phyloP scores from a whole-genome alignment of 2,113 vertebrate genomes.

The Erythrocercus mccallii region DNA sequence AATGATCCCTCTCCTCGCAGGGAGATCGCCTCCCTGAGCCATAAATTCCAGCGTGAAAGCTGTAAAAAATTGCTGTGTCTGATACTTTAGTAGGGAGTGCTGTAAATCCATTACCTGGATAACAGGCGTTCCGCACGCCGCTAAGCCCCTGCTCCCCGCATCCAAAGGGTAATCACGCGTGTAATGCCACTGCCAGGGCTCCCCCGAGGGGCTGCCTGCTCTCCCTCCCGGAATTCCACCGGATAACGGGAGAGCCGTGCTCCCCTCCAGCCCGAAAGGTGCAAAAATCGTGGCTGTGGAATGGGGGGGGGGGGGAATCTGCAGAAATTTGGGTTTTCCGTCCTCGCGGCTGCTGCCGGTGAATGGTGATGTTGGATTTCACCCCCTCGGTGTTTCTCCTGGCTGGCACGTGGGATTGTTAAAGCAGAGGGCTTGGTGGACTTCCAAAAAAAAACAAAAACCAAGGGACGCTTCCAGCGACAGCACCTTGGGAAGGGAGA shows the following conservation, averaged over 20 bases:
- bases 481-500: neutral
- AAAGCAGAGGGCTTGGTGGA: neutral
- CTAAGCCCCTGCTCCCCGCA: constrained; percentile 56
- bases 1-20: constrained; percentile 52
- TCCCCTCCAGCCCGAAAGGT: rapidly evolving
- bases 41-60: constrained; percentile 69
- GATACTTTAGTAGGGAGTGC: constrained; percentile 61
- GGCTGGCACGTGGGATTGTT: neutral
- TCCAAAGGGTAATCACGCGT: constrained; percentile 62
- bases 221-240: neutral
- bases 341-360: rapidly evolving
- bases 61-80: constrained; percentile 70
- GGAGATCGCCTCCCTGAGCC: constrained; percentile 54
- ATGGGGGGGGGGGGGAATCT: rapidly evolving
- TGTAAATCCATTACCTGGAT: constrained; percentile 82
- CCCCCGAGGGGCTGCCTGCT: neutral
- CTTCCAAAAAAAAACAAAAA: neutral
- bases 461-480: neutral
- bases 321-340: too few relatives aligned
- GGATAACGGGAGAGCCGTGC: neutral
- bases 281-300: rapidly evolving
- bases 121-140: constrained; percentile 62
- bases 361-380: neutral
- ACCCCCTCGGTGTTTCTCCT: neutral
- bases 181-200: constrained; percentile 45